Base-by-base conservation (phyloP, 2,113 vertebrate genomes). In the Pseudonaja textilis region DNA sequence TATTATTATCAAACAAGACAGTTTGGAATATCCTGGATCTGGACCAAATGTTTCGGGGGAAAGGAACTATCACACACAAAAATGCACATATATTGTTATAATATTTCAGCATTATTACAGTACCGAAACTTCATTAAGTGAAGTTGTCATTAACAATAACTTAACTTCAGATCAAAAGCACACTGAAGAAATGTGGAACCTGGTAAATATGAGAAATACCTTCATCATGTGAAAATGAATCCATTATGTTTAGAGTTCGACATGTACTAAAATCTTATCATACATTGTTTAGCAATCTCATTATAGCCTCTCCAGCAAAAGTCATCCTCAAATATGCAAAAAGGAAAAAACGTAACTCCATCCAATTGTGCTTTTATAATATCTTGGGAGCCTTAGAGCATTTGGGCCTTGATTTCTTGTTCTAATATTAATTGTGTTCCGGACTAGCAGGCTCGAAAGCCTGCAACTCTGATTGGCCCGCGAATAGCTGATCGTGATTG, bases 361-460 rank as follows among this genome's bases (percentile, higher is more conserved):
- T 57, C 25, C 0, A 0, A 23, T 88, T 0, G 0, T 56, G 89
- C 64, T 45, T 85, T 93, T 93, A 88, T 64, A 18, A 55, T 74
- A 20, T 39, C 54, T 94, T 0, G 0, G 90, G 89, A 95, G 96
- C 90, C n/a, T 93, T 86, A 93, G 93, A 94, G 91, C 39, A 93
- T 93, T 97, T 94, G 97, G 95, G 95, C 93, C 95, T 97, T 97
- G 92, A 95, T 97, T 90, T 95, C 93, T 96, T 95, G 93, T 94
- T 97, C 94, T 96, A 20, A 91, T 96, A 81, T 96, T 96, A 96
- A 97, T n/a, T n/a, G n/a, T n/a, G n/a, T n/a, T n/a, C n/a, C n/a
- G n/a, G n/a, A n/a, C n/a, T n/a, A n/a, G n/a, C n/a, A n/a, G n/a
- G n/a, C n/a, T n/a, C n/a, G n/a, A n/a, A n/a, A n/a, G n/a, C n/a